Conservation (phyloP, 2,888 invertebrate genomes). For the Cerastoderma edule region DNA sequence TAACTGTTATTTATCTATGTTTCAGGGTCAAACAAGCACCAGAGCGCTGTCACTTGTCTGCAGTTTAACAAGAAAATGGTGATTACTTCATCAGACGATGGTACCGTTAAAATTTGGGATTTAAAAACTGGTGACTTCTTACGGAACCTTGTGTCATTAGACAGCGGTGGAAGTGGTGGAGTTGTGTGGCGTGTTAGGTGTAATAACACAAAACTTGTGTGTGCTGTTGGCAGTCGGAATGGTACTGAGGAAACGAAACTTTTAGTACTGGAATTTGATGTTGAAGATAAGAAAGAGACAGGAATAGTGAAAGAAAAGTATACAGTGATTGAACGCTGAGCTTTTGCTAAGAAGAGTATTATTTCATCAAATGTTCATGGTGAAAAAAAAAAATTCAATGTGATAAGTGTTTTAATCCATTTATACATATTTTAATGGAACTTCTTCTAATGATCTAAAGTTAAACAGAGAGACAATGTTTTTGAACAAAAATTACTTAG, state of each 20-base stretch:
- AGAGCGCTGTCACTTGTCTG: conserved; percentile 98
- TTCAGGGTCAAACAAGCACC: conserved; percentile 96
- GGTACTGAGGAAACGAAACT: conserved; percentile 99
- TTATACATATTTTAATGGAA: too few relatives aligned
- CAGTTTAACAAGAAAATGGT: conserved; percentile 98
- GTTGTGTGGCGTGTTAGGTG: conserved; percentile 99
- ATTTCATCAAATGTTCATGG: too few relatives aligned
- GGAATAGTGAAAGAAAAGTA: conserved; percentile 36
- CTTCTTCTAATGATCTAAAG: too few relatives aligned
- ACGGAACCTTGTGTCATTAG: conserved; percentile 95
- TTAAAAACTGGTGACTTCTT: conserved; percentile 97
- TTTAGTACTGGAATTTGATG: conserved; percentile 98
- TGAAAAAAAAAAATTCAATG: too few relatives aligned
- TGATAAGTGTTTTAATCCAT: too few relatives aligned
- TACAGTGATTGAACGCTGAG: conserved; percentile 37
- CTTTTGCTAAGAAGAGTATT: too few relatives aligned
- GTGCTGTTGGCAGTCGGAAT: conserved; percentile 99
- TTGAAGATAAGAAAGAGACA: conserved; percentile 83
- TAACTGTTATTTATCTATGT: conserved; percentile 15
- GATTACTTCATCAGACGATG: conserved; percentile 99
- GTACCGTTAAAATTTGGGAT: conserved; percentile 99
- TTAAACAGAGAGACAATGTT: too few relatives aligned
- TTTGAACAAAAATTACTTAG: too few relatives aligned
- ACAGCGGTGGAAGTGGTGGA: conserved; percentile 98
- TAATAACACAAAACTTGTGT: conserved; percentile 97